Evolutionary conservation across 1,140 invertebrate genomes (phyloP).

Genomic region (Stenopsyche tienmushanensis): DNA sequence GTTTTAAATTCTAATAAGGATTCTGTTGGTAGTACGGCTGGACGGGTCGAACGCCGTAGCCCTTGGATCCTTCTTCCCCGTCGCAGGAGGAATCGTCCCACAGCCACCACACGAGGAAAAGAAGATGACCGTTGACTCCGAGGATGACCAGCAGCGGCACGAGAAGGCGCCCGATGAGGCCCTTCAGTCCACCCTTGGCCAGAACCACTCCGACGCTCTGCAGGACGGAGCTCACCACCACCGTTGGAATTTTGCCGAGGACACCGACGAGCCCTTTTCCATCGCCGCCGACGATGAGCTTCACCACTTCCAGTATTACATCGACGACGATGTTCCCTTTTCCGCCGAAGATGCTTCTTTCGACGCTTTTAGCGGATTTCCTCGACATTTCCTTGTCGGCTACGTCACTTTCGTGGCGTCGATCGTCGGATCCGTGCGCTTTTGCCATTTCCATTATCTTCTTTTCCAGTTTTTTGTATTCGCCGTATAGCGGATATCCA

Average conservation of each 20-base stretch:
- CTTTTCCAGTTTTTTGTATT: not conserved
- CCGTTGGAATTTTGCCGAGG: slow-evolving; percentile 10
- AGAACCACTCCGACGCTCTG: not conserved
- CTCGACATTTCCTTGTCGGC: not conserved
- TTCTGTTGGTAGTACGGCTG: too few species aligned
- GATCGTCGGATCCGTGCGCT: not conserved
- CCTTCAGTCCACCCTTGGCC: slow-evolving; percentile 25
- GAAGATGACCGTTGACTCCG: slow-evolving; percentile 21
- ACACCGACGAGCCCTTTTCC: slow-evolving; percentile 13
- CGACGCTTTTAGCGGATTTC: not conserved
- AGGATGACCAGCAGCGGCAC: slow-evolving; percentile 32
- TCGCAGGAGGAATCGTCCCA: slow-evolving; percentile 32
- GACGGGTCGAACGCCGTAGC: not conserved
- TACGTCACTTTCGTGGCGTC: not conserved
- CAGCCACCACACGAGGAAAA: slow-evolving; percentile 35
- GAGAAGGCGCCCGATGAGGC: slow-evolving; percentile 27
- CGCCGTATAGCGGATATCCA: not conserved
- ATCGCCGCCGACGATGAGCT: slow-evolving; percentile 25
- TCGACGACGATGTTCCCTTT: slow-evolving; percentile 8
- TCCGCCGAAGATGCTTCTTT: not conserved
- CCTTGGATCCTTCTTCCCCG: not conserved
- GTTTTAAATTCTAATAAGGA: too few species aligned
- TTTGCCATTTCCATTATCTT: not conserved
- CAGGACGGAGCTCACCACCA: slow-evolving; percentile 24
- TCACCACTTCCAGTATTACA: slow-evolving; percentile 30